These are phyloP conservation scores for Ciconia nigra DNA, from an alignment of 2,797 vertebrate species.

Conservation along the genomic window DNA sequence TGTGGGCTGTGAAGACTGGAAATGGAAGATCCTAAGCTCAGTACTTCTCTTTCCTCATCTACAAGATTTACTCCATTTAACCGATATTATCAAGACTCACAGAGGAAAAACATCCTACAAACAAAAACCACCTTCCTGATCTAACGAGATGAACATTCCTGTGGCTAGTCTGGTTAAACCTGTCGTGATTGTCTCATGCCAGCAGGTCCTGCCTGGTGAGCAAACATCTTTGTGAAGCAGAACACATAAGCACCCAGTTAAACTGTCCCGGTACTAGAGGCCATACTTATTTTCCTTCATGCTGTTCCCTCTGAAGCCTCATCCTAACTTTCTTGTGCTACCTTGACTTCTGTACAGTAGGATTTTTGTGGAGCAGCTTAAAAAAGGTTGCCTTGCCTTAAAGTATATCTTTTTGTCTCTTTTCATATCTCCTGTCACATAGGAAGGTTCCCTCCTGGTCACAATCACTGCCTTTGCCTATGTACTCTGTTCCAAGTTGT, in stretches of 20 bases:
- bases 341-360: neutral
- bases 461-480: neutral
- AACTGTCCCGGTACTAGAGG: neutral
- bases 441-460: neutral
- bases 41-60: neutral
- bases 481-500: neutral
- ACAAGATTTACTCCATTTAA: neutral
- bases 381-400: neutral
- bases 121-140: neutral
- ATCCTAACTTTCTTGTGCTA: neutral
- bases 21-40: neutral
- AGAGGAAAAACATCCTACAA: neutral
- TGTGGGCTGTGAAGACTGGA: neutral
- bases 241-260: neutral
- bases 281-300: neutral
- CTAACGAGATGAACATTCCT: neutral
- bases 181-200: neutral
- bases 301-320: neutral
- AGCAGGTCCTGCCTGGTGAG: neutral
- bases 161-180: neutral
- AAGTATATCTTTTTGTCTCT: neutral
- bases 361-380: neutral
- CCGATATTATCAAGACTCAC: neutral
- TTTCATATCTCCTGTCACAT: neutral
- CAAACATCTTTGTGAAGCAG: neutral